phyloP scores from a whole-genome alignment of 2,113 vertebrate genomes.

The Tringa solitaria region DNA sequence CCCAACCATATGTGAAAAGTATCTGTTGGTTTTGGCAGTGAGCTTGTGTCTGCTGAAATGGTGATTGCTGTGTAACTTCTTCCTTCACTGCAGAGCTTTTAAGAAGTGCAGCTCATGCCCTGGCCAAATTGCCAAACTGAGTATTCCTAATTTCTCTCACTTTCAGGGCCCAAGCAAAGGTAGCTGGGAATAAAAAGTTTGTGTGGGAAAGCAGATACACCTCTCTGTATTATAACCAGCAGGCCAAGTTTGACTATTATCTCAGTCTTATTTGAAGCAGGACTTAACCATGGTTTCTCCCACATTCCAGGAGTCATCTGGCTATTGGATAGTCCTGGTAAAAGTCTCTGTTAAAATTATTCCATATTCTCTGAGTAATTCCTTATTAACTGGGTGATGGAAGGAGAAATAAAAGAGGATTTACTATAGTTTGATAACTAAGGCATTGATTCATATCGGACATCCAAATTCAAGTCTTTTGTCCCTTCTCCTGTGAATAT shows the following conservation, averaged over 20 bases:
- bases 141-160: not conserved
- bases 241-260: not conserved
- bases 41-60: constrained; percentile 31
- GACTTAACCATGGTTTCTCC: not conserved
- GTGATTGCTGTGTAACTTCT: constrained; percentile 2
- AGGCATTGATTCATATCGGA: not conserved
- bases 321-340: not conserved
- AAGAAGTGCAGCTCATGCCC: not conserved
- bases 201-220: not conserved
- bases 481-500: not conserved
- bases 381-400: not conserved
- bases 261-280: not conserved
- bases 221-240: not conserved
- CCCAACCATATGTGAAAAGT: constrained; percentile 34
- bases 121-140: not conserved
- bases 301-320: not conserved
- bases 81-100: not conserved
- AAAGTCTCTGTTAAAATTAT: not conserved
- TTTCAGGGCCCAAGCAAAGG: not conserved
- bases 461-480: not conserved
- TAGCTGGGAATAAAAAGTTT: not conserved
- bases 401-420: not conserved
- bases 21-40: constrained; percentile 16
- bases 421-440: not conserved
- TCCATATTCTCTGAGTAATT: not conserved